Base-by-base conservation (phyloP, 2,113 vertebrate genomes). In the Aptenodytes forsteri region DNA sequence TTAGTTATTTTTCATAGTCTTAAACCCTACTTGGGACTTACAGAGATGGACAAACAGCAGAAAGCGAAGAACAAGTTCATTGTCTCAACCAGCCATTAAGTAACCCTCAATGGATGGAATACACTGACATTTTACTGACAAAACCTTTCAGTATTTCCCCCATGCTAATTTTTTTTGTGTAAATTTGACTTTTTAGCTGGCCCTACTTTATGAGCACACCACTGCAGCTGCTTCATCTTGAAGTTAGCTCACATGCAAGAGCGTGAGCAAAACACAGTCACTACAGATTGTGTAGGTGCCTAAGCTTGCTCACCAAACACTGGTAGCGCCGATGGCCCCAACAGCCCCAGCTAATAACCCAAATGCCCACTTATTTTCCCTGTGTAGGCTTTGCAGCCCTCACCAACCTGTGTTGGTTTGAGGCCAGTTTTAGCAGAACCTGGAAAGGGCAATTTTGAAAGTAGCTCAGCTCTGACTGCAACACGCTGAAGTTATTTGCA, bases 401-500 rank as follows among this genome's bases (percentile, higher is more conserved):
- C 62, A 19, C 36, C 1, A 17, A 36, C 61, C 64, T 11, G 22
- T 7, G 56, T 1, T 32, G 72, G 29, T 56, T 34, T 61, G 61
- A 26, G 30, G 42, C 34, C 52, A 26, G 52, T 34, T 66, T 47
- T n/a, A 61, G 46, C 46, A 77, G 58, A 2, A 62, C 36, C 36
- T 12, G 22, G 54, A 58, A 69, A 64, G 36, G 54, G 21, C 17
- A 40, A 22, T 87, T 72, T 19, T 54, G 52, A 29, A 38, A 52
- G 50, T 4, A 52, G 23, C 27, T 67, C 34, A 2, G 34, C 58
- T 20, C 46, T 23, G 7, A 2, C 49, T 69, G 17, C 46, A 32
- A 2, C 13, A 1, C 1, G 1, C 42, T 34, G 55, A 20, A 25
- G 56, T 20, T 21, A 3, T 42, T 11, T 4, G 8, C 32, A 3